Conservation (phyloP, 2,113 vertebrate species). For the Cavia aperea region DNA sequence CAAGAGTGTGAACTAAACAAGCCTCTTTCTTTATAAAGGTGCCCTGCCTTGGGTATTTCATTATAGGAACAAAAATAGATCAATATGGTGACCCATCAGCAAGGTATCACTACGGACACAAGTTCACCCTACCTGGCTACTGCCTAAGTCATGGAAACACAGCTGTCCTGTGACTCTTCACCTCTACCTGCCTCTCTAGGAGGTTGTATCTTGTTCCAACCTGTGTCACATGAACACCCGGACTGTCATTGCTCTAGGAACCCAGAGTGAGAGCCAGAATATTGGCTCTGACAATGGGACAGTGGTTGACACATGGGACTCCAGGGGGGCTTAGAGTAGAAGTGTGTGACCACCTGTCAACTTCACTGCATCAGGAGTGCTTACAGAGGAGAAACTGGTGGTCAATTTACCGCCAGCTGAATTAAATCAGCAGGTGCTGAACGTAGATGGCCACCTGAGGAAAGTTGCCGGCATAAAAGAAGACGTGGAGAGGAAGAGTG, state of each 20-base stretch:
- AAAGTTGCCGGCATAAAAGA: no score
- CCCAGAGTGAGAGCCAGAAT: neutral
- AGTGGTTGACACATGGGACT: rapidly evolving
- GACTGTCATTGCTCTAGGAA: neutral
- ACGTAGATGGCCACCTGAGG: no score
- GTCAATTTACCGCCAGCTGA: no score
- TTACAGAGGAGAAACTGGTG: no score
- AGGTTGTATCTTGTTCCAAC: neutral
- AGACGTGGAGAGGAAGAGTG: no score
- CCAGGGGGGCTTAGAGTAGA: neutral
- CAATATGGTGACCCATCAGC: no score
- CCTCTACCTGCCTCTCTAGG: neutral
- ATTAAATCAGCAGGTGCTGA: no score
- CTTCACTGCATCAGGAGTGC: neutral
- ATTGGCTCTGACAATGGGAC: no score
- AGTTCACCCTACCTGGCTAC: neutral
- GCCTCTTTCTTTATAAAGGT: neutral
- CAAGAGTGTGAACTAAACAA: neutral
- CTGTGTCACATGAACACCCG: rapidly evolving
- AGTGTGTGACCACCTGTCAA: neutral
- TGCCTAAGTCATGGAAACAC: neutral
- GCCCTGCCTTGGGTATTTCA: neutral
- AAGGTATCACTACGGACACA: neutral
- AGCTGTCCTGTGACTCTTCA: rapidly evolving
- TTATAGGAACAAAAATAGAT: neutral